phyloP scores from a whole-genome alignment of 2,113 vertebrate species.

The Lethenteron reissneri region DNA sequence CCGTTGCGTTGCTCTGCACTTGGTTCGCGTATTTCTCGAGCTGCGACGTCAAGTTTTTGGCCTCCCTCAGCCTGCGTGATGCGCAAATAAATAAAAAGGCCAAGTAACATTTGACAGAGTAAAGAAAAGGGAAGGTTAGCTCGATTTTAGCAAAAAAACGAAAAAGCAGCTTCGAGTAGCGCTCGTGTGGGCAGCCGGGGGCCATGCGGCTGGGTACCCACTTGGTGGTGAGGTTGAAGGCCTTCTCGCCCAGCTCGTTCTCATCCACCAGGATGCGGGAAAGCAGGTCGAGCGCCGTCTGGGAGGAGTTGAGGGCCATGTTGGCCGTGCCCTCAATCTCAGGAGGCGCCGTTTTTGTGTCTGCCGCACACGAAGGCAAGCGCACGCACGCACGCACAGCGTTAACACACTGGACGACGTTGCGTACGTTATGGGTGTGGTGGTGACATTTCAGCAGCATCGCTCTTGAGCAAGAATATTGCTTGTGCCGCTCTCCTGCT shows the following conservation, averaged over 20 bases:
- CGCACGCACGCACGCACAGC: not conserved
- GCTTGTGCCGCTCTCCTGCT: too few relatives aligned
- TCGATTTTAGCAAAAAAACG: not conserved
- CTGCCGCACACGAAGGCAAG: slow-evolving; percentile 18
- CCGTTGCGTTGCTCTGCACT: slow-evolving; percentile 51
- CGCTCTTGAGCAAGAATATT: too few relatives aligned
- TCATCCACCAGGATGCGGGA: slow-evolving; percentile 53
- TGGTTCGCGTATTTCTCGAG: slow-evolving; percentile 65
- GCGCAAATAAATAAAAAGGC: not conserved
- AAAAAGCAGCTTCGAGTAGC: not conserved
- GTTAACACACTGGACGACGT: not conserved
- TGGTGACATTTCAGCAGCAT: too few relatives aligned
- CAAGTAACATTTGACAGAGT: not conserved
- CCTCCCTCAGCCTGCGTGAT: slow-evolving; percentile 48
- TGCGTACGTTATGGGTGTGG: too few relatives aligned
- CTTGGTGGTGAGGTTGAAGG: slow-evolving; percentile 74
- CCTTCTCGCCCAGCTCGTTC: slow-evolving; percentile 41
- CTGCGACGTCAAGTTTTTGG: slow-evolving; percentile 57
- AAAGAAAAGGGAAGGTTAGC: not conserved
- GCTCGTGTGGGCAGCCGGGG: not conserved
- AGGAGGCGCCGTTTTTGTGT: slow-evolving; percentile 71
- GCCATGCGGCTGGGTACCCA: slow-evolving; percentile 20
- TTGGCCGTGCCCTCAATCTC: slow-evolving; percentile 65
- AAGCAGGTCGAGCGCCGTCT: slow-evolving; percentile 56
- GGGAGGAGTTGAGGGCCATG: slow-evolving; percentile 68